Conservation (phyloP, 2,113 vertebrate genomes). For the Abramis brama region DNA sequence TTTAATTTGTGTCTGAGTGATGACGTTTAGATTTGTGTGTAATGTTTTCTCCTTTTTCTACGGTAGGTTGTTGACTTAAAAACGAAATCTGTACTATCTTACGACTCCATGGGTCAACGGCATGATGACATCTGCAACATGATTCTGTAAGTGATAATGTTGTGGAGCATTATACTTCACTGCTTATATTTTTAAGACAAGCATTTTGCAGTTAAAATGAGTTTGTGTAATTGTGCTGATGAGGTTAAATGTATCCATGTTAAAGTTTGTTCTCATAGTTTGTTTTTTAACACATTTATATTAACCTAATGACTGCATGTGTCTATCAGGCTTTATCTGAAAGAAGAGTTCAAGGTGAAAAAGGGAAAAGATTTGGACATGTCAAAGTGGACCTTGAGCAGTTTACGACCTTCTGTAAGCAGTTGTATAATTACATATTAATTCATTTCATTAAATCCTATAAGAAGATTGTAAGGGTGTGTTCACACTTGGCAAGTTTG, state of each 20-base stretch:
- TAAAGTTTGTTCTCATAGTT: background rate
- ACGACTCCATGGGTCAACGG: slow-evolving; percentile 87
- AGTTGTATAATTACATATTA: slow-evolving; percentile 8
- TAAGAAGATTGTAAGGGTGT: background rate
- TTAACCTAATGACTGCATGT: background rate
- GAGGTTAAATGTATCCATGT: background rate
- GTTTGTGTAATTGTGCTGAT: background rate
- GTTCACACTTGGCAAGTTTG: background rate
- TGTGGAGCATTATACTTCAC: too few relatives aligned
- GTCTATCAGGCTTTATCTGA: slow-evolving; percentile 81
- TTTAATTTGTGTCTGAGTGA: background rate
- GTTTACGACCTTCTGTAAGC: slow-evolving; percentile 80
- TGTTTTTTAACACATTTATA: background rate
- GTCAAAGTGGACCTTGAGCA: slow-evolving; percentile 83
- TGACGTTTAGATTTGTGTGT: background rate
- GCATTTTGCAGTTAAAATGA: background rate
- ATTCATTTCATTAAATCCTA: background rate
- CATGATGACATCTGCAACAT: slow-evolving; percentile 82
- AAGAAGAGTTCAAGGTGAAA: slow-evolving; percentile 86
- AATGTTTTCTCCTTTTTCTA: slow-evolving; percentile 29
- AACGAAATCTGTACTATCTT: slow-evolving; percentile 81
- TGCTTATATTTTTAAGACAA: too few relatives aligned
- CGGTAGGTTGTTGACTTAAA: slow-evolving; percentile 85
- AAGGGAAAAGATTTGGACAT: slow-evolving; percentile 82
- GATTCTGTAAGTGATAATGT: slow-evolving; percentile 82